Evolutionary conservation across 2,888 invertebrate genomes (phyloP), one percentile per base, ranked within the genome.

Genomic region (Mesorhabditis sp.): DNA sequence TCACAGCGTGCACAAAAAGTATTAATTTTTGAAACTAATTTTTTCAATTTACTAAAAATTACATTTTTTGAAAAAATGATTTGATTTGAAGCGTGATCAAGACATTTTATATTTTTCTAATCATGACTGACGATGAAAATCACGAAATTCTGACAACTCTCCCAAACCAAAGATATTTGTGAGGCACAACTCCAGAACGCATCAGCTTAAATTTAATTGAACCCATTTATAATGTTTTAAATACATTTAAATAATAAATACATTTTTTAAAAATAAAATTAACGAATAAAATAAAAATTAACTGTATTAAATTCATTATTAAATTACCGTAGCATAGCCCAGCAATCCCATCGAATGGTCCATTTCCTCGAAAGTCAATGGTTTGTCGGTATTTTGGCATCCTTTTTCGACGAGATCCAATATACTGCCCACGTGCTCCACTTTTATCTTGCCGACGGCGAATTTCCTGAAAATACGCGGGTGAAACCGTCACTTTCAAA

Each of bases 351-450:
- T 72, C 15, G 79, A 75, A 45, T 75, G 76, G 6, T 80, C 65
- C 15, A 84, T 15, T 28, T 74, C 66, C 65, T 84, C 84, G 67
- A 84, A 83, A 43, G 74, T 77, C 6, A 77, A 42, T 5, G 84
- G 84, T 2, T 69, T 70, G 5, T 75, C 70, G 7, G 75, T 70
- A 4, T 72, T 44, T 0, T 65, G 44, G 70, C 80, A 79, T 3
- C n/a, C 58, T 43, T 67, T 70, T 7, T 43, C 61, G 41, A 64
- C 28, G n/a, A 15, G 41, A 50, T 72, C 70, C 13, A 15, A 69
- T 58, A 41, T 28, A 15, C 64, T 69, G 13, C 67, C 45, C 28
- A 69, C 70, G 10, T 50, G 66, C 15, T 45, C 15, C 69, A 76
- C 62, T 43, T 71, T 71, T 43, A 76, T 70, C 4, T 68, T 72